phyloP scores from a whole-genome alignment of 2,888 invertebrate genomes.

The Leptopilina drosophilae region DNA sequence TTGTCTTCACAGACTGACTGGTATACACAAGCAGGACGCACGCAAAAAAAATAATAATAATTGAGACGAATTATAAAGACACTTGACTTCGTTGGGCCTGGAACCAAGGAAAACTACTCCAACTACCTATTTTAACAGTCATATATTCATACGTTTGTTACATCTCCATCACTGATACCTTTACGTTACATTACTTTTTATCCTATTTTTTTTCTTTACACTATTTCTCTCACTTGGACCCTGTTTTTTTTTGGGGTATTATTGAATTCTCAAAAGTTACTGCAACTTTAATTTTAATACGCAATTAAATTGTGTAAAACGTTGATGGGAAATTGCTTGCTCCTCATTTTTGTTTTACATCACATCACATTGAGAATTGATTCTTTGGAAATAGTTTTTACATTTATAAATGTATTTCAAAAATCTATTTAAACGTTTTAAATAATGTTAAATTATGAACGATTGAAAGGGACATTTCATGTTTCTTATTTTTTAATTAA shows the following conservation, averaged over 20 bases:
- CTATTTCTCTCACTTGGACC: slow-evolving; percentile 42
- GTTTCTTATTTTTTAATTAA: not conserved
- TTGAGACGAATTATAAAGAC: slow-evolving; percentile 76
- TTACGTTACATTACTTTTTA: slow-evolving; percentile 69
- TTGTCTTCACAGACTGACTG: slow-evolving; percentile 78
- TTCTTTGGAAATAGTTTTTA: no score
- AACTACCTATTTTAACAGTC: slow-evolving; percentile 74
- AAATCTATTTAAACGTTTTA: no score
- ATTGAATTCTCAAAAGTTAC: no score
- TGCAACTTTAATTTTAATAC: no score
- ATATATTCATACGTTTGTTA: slow-evolving; percentile 72
- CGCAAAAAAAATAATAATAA: slow-evolving; percentile 60
- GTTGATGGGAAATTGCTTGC: no score
- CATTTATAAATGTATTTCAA: no score
- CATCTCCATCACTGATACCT: slow-evolving; percentile 72
- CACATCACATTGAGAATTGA: no score
- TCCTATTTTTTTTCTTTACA: slow-evolving; percentile 42
- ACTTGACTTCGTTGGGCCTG: slow-evolving; percentile 77
- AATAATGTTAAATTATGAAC: no score
- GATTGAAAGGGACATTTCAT: not conserved
- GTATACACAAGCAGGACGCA: slow-evolving; percentile 77
- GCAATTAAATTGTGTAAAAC: no score
- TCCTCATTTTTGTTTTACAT: no score
- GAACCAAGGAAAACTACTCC: slow-evolving; percentile 76
- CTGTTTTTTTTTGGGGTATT: slow-evolving; percentile 15